Evolutionary conservation across 2,888 invertebrate species (phyloP).

Genomic region (Disparrhopalites patrizii): DNA sequence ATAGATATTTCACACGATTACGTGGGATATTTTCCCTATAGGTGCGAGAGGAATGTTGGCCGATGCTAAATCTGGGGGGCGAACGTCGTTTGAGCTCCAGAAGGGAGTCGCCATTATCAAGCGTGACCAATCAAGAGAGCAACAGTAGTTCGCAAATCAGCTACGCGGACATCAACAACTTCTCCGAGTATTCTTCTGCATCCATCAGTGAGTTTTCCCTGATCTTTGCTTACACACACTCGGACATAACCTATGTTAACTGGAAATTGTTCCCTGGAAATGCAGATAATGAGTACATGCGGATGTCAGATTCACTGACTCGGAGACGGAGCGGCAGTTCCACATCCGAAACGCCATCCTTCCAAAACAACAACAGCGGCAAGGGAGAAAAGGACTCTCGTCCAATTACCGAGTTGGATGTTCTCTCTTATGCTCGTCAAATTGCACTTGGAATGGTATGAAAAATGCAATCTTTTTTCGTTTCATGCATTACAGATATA

Average conservation of each 20-base stretch:
- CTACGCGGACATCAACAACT: constrained; percentile 42
- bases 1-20: no score
- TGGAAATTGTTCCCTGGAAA: no score
- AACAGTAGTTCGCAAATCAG: constrained; percentile 39
- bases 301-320: no score
- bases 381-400: no score
- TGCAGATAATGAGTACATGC: no score
- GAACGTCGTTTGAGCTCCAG: neutral
- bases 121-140: no score
- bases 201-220: neutral
- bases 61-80: constrained; percentile 36
- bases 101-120: neutral
- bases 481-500: neutral
- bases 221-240: no score
- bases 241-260: no score
- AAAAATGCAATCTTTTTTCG: neutral
- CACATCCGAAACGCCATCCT: no score
- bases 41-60: constrained; percentile 47
- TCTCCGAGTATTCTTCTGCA: constrained; percentile 29
- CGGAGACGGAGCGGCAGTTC: no score
- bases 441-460: constrained; percentile 78
- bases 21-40: constrained; percentile 23
- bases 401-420: constrained; percentile 57
- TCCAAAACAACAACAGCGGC: no score
- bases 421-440: constrained; percentile 76